Base-by-base conservation (phyloP, 2,888 invertebrate species). In the Rugalucina vietnamica region DNA sequence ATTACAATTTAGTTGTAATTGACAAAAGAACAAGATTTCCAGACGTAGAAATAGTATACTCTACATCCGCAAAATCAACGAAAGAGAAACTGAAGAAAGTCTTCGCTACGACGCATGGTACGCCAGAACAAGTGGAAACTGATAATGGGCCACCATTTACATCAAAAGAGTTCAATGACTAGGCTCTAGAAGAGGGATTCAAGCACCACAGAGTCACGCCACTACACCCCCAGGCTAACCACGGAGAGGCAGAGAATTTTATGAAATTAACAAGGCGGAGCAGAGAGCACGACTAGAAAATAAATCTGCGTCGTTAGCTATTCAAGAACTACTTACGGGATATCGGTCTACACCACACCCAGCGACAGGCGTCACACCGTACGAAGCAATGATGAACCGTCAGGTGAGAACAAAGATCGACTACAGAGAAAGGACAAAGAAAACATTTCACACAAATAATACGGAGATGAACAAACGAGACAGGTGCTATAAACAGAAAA, bases 21-120 rank as follows among this genome's bases (percentile, higher is more conserved):
- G 70, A 70, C 24, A 70, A 70, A 70, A 70, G 70, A 70, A 70
- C 70, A 10, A 34, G 70, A 37, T 70, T 18, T 36, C 37, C 70
- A 5, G 70, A 70, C 10, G 70, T 70, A 3, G 70, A 70, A 29
- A 5, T 36, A 21, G 5, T 70, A 70, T 39, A 39, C 24, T 70
- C 70, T 4, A 70, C 70, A 36, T 14, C 34, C 24, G 5, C n/a
- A 12, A 70, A 70, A 70, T n/a, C 70, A n/a, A 70, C 70, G n/a
- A 70, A 39, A 39, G 70, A 70, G 27, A 70, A 70, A 24, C 70
- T 70, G 24, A 69, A 29, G 29, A 69, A 69, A 69, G 21, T 69
- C 4, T 69, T 69, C 21, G 69, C 69, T 36, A 69, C 69, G n/a
- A n/a, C n/a, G 21, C 24, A 69, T 69, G 5, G 69, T 10, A 69